These are phyloP conservation scores for Lymantria dispar DNA, from an alignment of 2,888 invertebrate species.

Conservation along the genomic window DNA sequence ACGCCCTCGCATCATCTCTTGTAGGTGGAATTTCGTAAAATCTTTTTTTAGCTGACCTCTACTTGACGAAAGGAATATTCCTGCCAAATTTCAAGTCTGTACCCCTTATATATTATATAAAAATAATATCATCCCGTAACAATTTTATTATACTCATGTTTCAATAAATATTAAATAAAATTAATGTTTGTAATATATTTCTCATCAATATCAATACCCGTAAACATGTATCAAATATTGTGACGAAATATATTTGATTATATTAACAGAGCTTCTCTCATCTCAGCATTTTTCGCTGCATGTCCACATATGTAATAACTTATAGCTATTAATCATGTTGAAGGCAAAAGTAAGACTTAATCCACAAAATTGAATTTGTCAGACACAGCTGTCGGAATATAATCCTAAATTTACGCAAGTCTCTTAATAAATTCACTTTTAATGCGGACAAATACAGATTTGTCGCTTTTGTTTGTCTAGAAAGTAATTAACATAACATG, in stretches of 20 bases:
- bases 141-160: too few species aligned
- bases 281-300: slow-evolving; percentile 19
- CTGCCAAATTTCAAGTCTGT: too few species aligned
- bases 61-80: too few species aligned
- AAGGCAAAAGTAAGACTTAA: slow-evolving; percentile 67
- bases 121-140: too few species aligned
- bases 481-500: slow-evolving; percentile 74
- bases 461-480: slow-evolving; percentile 74
- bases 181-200: too few species aligned
- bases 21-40: too few species aligned
- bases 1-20: too few species aligned
- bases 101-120: too few species aligned
- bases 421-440: slow-evolving; percentile 73
- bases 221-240: not conserved
- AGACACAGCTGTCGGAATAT: slow-evolving; percentile 71
- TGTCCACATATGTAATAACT: slow-evolving; percentile 32
- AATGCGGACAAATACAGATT: slow-evolving; percentile 79
- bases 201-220: not conserved
- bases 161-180: too few species aligned
- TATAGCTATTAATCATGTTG: slow-evolving; percentile 56
- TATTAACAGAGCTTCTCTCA: not conserved
- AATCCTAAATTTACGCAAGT: slow-evolving; percentile 72
- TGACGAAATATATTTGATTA: not conserved
- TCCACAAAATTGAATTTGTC: slow-evolving; percentile 68
- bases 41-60: too few species aligned